Evolutionary conservation across 2,888 invertebrate genomes (phyloP), one percentile per base, ranked within the genome.

Genomic region (Hydroisotoma schaefferi): DNA sequence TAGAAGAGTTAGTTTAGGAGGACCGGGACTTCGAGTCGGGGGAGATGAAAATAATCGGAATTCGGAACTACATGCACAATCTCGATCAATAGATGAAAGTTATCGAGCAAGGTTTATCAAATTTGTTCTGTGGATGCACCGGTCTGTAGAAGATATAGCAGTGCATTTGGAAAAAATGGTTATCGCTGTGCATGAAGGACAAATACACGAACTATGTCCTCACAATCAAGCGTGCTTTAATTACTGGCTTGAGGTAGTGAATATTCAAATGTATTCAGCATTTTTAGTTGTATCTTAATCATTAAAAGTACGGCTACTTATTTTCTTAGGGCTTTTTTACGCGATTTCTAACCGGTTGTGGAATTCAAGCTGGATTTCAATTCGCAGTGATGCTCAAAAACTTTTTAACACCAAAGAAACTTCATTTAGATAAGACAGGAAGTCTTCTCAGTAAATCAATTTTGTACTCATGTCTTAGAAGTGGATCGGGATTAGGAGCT

Each of bases 61-160:
- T 54, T 49, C 48, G 3, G 65, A 66, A 51, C 56, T 49, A 0
- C 38, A 56, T 33, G 49, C 57, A 38, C 33, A 55, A 55, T 55
- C 54, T 20, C 49, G 65, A n/a, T 55, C 57, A 2, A 55, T 58
- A 37, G 70, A 72, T 48, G 67, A 69, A 47, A 72, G 65, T 43
- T 72, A 69, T 23, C 49, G 67, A 29, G 63, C 67, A 3, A 37
- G 72, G 38, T 69, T 72, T 44, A 62, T 72, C 26, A 43, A 68
- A 18, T 72, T 72, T 55, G 72, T 72, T 2, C 53, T 72, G 25
- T 72, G 72, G 72, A 69, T 72, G 65, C 70, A 72, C 38, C 56
- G 57, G 26, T 64, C 63, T 22, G 69, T 69, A 1, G 72, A 72
- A 60, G 72, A 72, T 46, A 72, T 72, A 49, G 72, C 72, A 2